Evolutionary conservation across 2,888 invertebrate species (phyloP), one percentile per base, ranked within the genome.

Genomic region (Pyralis farinalis): DNA sequence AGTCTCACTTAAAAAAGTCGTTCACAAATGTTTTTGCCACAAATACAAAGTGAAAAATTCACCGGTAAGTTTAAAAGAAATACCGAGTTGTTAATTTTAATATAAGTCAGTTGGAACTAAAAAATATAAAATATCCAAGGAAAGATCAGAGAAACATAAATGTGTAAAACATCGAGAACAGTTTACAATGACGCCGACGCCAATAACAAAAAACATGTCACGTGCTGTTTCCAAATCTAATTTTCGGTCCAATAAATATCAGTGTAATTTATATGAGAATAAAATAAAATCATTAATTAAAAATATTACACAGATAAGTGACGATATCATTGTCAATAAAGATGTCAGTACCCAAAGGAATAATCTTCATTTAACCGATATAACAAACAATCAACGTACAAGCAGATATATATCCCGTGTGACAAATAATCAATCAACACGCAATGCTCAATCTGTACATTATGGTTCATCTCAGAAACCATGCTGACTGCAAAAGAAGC

Each of bases 381-480:
- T n/a, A n/a, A n/a, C n/a, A n/a, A n/a, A n/a, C n/a, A n/a, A n/a
- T n/a, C n/a, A n/a, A n/a, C n/a, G n/a, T n/a, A n/a, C n/a, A n/a
- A n/a, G n/a, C n/a, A n/a, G 16, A 16, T 4, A 16, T 16, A 4
- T 16, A 16, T 16, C 4, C 16, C 2, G 4, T 16, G 16, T 2
- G 2, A 16, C 16, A 16, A 16, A 16, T 16, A 16, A 16, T 16
- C 16, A 16, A 2, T 16, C 4, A 16, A 16, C 38, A 22, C 33
- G 3, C 16, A 16, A 12, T 7, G 38, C 34, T 22, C 40, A 38
- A 11, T 25, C 16, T 10, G 38, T 43, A 12, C 37, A 34, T 7
- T 22, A 44, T 7, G 38, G 42, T 3, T 47, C 47, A 7, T 4
- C 16, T 16, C 4, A 3, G 16, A 4, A 4, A n/a, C n/a, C n/a